Base-by-base conservation (phyloP, 2,888 invertebrate species). In the Chaitophorus viminalis region DNA sequence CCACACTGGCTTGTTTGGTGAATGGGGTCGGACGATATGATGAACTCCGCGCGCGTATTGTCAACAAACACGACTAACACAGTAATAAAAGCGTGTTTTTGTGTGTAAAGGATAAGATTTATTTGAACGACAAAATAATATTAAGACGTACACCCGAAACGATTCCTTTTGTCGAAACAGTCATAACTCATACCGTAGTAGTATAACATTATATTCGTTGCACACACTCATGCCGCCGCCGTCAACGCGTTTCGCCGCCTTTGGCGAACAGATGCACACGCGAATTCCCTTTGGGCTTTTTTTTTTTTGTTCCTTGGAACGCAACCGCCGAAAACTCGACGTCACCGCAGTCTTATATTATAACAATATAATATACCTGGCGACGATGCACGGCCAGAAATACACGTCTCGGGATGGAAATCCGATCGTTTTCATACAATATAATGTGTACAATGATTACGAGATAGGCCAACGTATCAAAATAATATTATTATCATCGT, bases 21-120 rank as follows among this genome's bases (percentile, higher is more conserved):
- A 65, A 84, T 75, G 77, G 85, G 75, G 29, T 72, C 36, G 65
- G 76, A 39, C 76, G 84, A 84, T 18, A 86, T 78, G 86, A 86
- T 86, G 86, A 86, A 86, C 86, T 86, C 84, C 25, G 14, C 78
- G 31, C 17, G 14, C 83, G 60, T 21, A 79, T 87, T 87, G 86
- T 87, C 86, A 74, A 87, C 86, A 86, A 78, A 87, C 86, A 86
- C 29, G 54, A 60, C 60, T 54, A 65, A 86, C 85, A 86, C 70
- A 31, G 86, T 25, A 74, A 87, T 87, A 87, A 87, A 79, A 87
- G 86, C 60, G 86, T 87, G 86, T 86, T 87, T 78, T 52, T 60
- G 39, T 39, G 29, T 79, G 79, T 68, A 72, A 79, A 21, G 79
- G 36, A 54, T 29, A 14, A 83, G 74, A 87, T 87, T 85, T 78